These are phyloP conservation scores for Sinocyclocheilus rhinocerous DNA, from an alignment of 2,113 vertebrate species.

Conservation along the genomic window DNA sequence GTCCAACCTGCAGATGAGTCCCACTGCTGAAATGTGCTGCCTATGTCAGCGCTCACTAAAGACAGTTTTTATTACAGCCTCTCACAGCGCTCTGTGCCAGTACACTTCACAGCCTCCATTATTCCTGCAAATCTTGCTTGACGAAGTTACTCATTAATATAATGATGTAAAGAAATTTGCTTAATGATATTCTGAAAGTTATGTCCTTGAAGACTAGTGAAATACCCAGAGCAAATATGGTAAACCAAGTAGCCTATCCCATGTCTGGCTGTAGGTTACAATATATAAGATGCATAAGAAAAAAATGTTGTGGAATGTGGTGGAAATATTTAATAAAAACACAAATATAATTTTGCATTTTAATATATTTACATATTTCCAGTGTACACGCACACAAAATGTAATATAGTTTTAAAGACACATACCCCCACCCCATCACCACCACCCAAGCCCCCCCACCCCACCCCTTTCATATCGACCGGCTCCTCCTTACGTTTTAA, in stretches of 20 bases:
- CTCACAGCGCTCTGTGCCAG: not conserved
- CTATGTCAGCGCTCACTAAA: not conserved
- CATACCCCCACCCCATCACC: not conserved
- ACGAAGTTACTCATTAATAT: constrained; percentile 5
- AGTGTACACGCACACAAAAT: not conserved
- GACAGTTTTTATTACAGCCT: constrained; percentile 2
- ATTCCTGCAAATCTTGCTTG: not conserved
- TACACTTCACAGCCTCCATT: not conserved
- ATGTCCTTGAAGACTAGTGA: not conserved
- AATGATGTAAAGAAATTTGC: not conserved
- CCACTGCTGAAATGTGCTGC: constrained; percentile 25
- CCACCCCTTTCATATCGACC: not conserved
- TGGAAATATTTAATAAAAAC: too few species aligned
- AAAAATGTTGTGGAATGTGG: too few species aligned
- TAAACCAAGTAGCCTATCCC: not conserved
- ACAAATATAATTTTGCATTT: too few species aligned
- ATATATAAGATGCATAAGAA: not conserved
- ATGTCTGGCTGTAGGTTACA: not conserved
- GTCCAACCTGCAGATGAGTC: constrained; percentile 37
- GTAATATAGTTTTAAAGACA: not conserved
- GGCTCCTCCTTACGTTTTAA: not conserved
- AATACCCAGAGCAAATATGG: not conserved
- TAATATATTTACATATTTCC: not conserved
- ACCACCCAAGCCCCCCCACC: not conserved
- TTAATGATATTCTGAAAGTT: not conserved